Evolutionary conservation across 2,888 invertebrate species (phyloP).

Genomic region (Drosophila dives): DNA sequence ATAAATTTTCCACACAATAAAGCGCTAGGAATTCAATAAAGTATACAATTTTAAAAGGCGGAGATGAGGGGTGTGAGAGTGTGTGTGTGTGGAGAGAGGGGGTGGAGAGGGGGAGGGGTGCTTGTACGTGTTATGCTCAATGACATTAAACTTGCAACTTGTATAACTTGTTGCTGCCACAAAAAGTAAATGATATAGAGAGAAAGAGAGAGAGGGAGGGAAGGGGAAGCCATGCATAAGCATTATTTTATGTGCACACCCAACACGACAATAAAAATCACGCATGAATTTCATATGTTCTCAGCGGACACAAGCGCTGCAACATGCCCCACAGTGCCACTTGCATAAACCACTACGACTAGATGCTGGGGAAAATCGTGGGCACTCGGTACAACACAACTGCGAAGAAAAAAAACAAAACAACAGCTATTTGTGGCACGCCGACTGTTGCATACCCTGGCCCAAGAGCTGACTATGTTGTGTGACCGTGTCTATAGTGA

Average conservation of each 20-base stretch:
- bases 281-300: constrained; percentile 71
- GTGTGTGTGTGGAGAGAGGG: background rate
- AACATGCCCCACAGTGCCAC: constrained; percentile 40
- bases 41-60: constrained; percentile 59
- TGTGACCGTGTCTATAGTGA: background rate
- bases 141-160: constrained; percentile 52
- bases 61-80: background rate
- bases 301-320: constrained; percentile 48
- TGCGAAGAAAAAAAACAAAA: background rate
- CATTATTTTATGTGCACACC: constrained; percentile 73
- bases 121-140: constrained; percentile 35
- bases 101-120: constrained; percentile 2
- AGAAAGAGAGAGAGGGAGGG: background rate
- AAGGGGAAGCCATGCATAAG: constrained; percentile 53
- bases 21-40: constrained; percentile 74
- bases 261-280: constrained; percentile 76
- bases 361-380: constrained; percentile 12
- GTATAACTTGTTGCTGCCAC: constrained; percentile 68
- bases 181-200: background rate
- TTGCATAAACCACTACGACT: constrained; percentile 40
- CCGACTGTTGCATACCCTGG: background rate
- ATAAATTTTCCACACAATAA: constrained; percentile 76
- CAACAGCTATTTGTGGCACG: background rate
- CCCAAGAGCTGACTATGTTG: background rate
- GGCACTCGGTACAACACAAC: constrained; percentile 8